These are phyloP conservation scores for Luperina nickerlii DNA, from an alignment of 2,888 invertebrate species.

Conservation along the genomic window DNA sequence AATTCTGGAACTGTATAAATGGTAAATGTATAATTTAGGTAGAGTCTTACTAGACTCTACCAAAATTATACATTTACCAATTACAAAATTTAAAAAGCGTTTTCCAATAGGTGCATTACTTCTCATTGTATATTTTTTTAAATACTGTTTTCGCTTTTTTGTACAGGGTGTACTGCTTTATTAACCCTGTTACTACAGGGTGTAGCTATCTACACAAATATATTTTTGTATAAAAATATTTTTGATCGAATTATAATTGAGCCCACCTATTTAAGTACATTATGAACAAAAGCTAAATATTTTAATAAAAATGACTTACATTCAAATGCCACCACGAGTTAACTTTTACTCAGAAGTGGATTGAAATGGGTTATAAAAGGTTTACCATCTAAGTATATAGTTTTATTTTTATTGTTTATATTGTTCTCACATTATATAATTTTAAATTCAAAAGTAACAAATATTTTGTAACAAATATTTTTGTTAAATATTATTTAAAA, in stretches of 20 bases:
- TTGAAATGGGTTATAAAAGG: neutral
- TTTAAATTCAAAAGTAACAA: too few relatives aligned
- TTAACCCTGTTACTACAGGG: too few relatives aligned
- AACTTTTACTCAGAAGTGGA: neutral
- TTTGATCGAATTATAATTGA: neutral
- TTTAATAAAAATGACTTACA: neutral
- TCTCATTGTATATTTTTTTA: neutral
- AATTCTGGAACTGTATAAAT: too few relatives aligned
- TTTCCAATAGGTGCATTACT: neutral
- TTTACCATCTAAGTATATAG: neutral
- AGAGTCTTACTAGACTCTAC: too few relatives aligned
- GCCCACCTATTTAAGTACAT: neutral
- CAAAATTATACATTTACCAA: neutral
- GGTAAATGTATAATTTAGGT: too few relatives aligned
- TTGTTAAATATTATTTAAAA: too few relatives aligned
- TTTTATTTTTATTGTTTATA: too few relatives aligned
- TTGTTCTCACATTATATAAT: too few relatives aligned
- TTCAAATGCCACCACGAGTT: neutral
- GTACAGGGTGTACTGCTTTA: too few relatives aligned
- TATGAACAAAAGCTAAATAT: neutral
- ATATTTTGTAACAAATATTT: too few relatives aligned
- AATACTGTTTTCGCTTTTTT: neutral
- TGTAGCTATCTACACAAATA: neutral
- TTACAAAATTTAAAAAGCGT: neutral
- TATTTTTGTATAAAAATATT: neutral